Evolutionary conservation across 1,140 invertebrate species (phyloP).

Genomic region (Orussus abietinus): DNA sequence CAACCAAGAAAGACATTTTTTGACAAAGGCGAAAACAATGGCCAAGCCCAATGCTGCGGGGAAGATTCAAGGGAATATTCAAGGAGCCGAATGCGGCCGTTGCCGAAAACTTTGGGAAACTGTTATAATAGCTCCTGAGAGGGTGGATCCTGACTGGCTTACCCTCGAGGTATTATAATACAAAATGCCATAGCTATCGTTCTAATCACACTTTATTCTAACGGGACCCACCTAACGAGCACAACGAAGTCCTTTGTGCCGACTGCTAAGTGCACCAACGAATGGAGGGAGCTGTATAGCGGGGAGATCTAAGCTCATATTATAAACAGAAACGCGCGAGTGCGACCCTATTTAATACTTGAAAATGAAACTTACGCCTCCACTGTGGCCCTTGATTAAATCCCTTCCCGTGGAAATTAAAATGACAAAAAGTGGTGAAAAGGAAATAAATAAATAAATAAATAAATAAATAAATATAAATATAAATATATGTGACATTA

Average conservation of each 20-base stretch:
- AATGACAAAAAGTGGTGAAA: no score
- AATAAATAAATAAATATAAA: no score
- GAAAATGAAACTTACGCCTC: no score
- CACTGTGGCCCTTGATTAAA: no score
- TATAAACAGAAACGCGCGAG: no score
- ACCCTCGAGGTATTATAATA: constrained; percentile 51
- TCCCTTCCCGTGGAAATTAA: no score
- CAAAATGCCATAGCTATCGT: constrained; percentile 52
- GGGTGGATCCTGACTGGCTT: constrained; percentile 18
- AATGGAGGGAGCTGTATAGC: constrained; percentile 29
- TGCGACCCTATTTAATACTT: no score
- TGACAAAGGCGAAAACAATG: not conserved
- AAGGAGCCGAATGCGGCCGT: no score
- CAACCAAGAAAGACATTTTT: not conserved
- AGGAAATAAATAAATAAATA: no score
- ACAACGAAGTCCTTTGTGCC: constrained; percentile 14
- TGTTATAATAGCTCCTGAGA: constrained; percentile 43
- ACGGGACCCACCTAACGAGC: constrained; percentile 47
- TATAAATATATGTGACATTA: no score
- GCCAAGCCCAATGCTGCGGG: constrained; percentile 9
- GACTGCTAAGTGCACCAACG: constrained; percentile 37
- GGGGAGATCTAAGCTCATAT: no score
- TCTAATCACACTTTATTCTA: constrained; percentile 54
- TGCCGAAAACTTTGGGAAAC: constrained; percentile 40
- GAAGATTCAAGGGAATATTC: no score